These are phyloP conservation scores for Anastrepha ludens DNA, from an alignment of 1,140 invertebrate genomes.

Conservation along the genomic window DNA sequence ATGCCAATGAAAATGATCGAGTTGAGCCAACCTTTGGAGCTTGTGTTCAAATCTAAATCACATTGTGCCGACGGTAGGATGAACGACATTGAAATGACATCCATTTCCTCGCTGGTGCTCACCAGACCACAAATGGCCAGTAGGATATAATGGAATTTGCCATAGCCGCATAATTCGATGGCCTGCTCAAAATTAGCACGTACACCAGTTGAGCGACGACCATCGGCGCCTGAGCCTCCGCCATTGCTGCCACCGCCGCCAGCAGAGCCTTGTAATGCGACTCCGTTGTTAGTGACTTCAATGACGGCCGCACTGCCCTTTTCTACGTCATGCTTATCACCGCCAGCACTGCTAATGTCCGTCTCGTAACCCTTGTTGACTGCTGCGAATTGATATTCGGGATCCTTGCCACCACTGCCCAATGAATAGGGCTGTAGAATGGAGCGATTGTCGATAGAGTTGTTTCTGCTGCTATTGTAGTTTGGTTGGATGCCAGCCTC, in stretches of 20 bases:
- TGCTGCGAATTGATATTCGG: conserved; percentile 70
- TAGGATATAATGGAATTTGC: conserved; percentile 92
- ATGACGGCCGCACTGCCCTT: conserved; percentile 69
- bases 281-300: conserved; percentile 55
- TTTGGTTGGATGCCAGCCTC: conserved; percentile 83
- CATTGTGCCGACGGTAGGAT: conserved; percentile 94
- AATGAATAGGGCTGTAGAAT: conserved; percentile 71
- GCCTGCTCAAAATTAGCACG: conserved; percentile 89
- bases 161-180: conserved; percentile 91
- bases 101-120: conserved; percentile 96
- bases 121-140: conserved; percentile 93
- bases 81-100: conserved; percentile 96
- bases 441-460: conserved; percentile 73
- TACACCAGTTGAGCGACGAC: conserved; percentile 74
- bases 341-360: conserved; percentile 58
- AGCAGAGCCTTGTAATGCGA: conserved; percentile 56
- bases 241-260: conserved; percentile 61
- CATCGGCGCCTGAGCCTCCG: conserved; percentile 52
- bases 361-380: conserved; percentile 70
- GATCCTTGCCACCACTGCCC: conserved; percentile 62
- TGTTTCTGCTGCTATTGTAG: conserved; percentile 84
- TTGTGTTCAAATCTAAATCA: conserved; percentile 89
- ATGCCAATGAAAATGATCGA: conserved; percentile 92
- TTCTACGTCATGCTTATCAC: conserved; percentile 69
- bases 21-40: conserved; percentile 91